Percentiles rank a stretch among this genome's conserved stretches.
Evolutionary conservation across 2,888 invertebrate genomes (phyloP).

Genomic region (Subacronicta megacephala): DNA sequence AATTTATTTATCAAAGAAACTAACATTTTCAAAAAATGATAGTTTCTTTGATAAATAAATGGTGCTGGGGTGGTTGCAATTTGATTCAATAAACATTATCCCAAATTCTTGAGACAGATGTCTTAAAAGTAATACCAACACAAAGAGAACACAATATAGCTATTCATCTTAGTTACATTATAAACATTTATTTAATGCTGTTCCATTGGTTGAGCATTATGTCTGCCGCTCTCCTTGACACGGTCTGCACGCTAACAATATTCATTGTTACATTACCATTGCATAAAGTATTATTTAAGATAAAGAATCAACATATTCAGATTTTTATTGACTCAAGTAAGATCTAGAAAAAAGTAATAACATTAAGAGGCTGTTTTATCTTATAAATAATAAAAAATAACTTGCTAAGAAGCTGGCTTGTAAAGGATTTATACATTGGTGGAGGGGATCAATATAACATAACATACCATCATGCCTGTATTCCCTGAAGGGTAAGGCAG

Average conservation of each 20-base stretch:
- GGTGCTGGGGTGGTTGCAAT: too few relatives aligned
- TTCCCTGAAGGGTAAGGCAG: too few relatives aligned
- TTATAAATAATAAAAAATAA: too few relatives aligned
- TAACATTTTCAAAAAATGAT: too few relatives aligned
- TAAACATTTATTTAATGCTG: constrained; percentile 49
- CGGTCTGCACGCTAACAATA: constrained; percentile 43
- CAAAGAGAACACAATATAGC: constrained; percentile 6
- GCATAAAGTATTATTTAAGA: constrained; percentile 26
- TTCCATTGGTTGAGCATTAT: constrained; percentile 68
- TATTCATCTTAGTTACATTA: constrained; percentile 36
- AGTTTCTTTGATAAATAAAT: too few relatives aligned
- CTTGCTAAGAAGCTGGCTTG: too few relatives aligned
- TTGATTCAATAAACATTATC: too few relatives aligned
- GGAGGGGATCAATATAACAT: too few relatives aligned
- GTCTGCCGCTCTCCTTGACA: constrained; percentile 71
- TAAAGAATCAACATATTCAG: constrained; percentile 18
- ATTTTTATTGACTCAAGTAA: constrained; percentile 12
- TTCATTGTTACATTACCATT: constrained; percentile 47
- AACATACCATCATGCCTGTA: too few relatives aligned
- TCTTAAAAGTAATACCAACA: constrained; percentile 1
- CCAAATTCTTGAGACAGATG: neutral
- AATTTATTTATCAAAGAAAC: too few relatives aligned
- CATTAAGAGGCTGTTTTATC: too few relatives aligned
- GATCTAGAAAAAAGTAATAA: neutral
- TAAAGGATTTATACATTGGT: too few relatives aligned